Percentiles rank a stretch among this genome's conserved stretches.
Conservation (phyloP, 2,888 invertebrate genomes). For the Eristalis tenax region DNA sequence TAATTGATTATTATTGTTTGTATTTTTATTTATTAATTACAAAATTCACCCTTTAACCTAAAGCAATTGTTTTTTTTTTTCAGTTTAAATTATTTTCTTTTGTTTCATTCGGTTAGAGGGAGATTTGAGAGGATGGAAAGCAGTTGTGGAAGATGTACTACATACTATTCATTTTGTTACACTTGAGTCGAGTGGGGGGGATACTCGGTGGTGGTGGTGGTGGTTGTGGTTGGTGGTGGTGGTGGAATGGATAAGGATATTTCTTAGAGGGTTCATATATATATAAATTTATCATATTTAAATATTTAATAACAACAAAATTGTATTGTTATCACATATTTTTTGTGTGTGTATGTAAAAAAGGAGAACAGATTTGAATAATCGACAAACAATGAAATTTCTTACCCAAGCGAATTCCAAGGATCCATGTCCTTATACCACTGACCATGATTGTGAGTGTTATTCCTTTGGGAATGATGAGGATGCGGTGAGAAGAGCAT, state of each 20-base stretch:
- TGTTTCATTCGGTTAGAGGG: conserved; percentile 57
- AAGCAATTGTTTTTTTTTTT: conserved; percentile 76
- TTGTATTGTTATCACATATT: conserved; percentile 28
- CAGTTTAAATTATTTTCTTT: conserved; percentile 43
- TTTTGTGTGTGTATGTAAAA: conserved; percentile 60
- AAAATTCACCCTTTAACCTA: conserved; percentile 81
- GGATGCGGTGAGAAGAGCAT: conserved; percentile 80
- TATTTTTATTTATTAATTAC: conserved; percentile 76
- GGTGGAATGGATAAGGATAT: conserved; percentile 48
- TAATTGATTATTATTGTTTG: conserved; percentile 61
- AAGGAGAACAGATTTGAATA: conserved; percentile 20
- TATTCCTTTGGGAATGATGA: conserved; percentile 76
- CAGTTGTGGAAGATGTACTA: conserved; percentile 70
- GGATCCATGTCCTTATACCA: conserved; percentile 77
- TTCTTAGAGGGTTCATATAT: conserved; percentile 14
- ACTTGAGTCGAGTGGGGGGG: conserved; percentile 27
- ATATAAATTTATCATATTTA: conserved; percentile 43
- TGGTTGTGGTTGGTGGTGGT: conserved; percentile 73
- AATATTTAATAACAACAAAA: conserved; percentile 49
- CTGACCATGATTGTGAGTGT: conserved; percentile 74
- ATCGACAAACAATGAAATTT: conserved; percentile 73
- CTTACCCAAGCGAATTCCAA: conserved; percentile 80
- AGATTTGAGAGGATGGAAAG: conserved; percentile 67
- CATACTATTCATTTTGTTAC: conserved; percentile 58
- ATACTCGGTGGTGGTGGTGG: conserved; percentile 45